Percentiles rank a stretch among this genome's conserved stretches.
Conservation (phyloP, 2,113 vertebrate species). For the Ascaphus truei region DNA sequence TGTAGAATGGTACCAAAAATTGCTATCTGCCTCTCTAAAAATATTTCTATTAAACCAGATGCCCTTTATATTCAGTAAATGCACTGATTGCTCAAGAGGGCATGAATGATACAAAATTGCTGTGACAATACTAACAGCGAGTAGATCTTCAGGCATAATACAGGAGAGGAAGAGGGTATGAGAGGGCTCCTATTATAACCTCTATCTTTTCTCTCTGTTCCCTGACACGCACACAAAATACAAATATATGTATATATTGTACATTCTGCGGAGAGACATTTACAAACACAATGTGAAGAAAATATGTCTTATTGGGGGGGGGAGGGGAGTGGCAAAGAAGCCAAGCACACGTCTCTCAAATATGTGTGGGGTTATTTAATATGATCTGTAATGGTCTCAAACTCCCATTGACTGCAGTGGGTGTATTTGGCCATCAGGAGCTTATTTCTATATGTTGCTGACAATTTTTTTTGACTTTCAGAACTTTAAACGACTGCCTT, state of each 20-base stretch:
- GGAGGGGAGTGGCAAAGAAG: too few relatives aligned
- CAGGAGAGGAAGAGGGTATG: neutral
- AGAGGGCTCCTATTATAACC: neutral
- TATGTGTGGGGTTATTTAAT: too few relatives aligned
- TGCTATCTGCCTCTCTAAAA: neutral
- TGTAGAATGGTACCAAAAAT: neutral
- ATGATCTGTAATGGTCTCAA: too few relatives aligned
- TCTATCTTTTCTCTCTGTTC: neutral
- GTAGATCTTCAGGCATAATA: constrained; percentile 13
- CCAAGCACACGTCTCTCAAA: too few relatives aligned
- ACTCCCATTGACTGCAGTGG: too few relatives aligned
- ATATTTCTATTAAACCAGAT: constrained; percentile 18
- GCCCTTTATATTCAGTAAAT: neutral
- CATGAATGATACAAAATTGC: constrained; percentile 32
- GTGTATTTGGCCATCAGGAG: too few relatives aligned
- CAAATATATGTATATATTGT: too few relatives aligned
- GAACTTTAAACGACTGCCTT: neutral
- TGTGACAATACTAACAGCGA: constrained; percentile 25
- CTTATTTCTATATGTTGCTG: neutral
- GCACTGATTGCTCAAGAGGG: constrained; percentile 4
- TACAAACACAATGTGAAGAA: neutral
- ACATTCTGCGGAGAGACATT: neutral
- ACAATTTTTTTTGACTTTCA: neutral
- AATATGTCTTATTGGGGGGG: neutral
- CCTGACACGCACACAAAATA: neutral